Percentiles rank a stretch among this genome's conserved stretches.
These are phyloP conservation scores for Denticeps clupeoides DNA, from an alignment of 2,797 vertebrate genomes.

Conservation along the genomic window DNA sequence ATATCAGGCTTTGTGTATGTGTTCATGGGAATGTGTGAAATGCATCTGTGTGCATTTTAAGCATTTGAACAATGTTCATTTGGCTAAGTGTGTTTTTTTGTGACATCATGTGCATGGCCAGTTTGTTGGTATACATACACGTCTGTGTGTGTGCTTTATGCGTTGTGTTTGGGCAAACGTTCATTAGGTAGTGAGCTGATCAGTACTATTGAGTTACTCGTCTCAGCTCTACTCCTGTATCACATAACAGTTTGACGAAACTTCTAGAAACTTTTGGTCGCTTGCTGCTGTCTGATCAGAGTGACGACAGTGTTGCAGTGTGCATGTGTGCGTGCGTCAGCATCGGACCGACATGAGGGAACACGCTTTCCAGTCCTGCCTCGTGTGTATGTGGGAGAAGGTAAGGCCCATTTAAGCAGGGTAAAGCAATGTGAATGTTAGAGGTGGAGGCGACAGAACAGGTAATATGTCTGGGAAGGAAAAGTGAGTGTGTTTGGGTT, in stretches of 20 bases:
- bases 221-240: neutral
- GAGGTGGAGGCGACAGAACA: too few relatives aligned
- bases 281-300: neutral
- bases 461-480: too few relatives aligned
- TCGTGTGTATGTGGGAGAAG: constrained; percentile 65
- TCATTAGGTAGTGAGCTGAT: neutral
- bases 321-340: neutral
- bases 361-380: constrained; percentile 56
- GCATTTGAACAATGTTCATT: neutral
- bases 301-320: neutral
- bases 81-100: too few relatives aligned
- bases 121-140: too few relatives aligned
- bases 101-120: too few relatives aligned
- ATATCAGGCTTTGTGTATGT: too few relatives aligned
- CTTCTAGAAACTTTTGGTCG: neutral
- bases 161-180: too few relatives aligned
- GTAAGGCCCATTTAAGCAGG: constrained; percentile 38
- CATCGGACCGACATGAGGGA: constrained; percentile 57
- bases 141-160: too few relatives aligned
- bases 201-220: neutral
- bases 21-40: neutral
- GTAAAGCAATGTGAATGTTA: neutral
- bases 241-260: neutral
- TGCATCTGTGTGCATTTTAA: neutral
- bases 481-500: too few relatives aligned